These are phyloP conservation scores for Agriopis marginaria DNA, from an alignment of 2,888 invertebrate genomes.

Conservation along the genomic window DNA sequence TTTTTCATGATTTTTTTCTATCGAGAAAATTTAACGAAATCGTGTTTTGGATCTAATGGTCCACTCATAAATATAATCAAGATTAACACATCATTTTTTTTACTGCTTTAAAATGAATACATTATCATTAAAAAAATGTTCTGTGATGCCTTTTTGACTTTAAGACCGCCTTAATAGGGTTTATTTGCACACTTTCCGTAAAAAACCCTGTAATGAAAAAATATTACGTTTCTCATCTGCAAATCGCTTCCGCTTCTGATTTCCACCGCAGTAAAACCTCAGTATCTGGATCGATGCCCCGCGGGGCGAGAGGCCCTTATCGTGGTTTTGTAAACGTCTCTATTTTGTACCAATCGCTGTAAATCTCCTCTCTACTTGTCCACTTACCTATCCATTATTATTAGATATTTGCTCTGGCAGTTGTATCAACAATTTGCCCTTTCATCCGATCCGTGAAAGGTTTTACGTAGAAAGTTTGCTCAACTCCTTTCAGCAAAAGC, in stretches of 20 bases:
- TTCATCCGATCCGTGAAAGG: neutral
- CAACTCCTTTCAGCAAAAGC: neutral
- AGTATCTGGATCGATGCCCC: slow-evolving; percentile 51
- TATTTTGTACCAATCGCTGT: slow-evolving; percentile 46
- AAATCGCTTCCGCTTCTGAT: slow-evolving; percentile 2
- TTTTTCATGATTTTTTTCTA: too few relatives aligned
- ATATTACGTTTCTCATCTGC: neutral
- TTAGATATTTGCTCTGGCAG: slow-evolving; percentile 10
- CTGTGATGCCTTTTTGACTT: too few relatives aligned
- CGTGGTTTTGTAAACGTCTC: slow-evolving; percentile 52
- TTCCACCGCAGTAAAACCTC: slow-evolving; percentile 43
- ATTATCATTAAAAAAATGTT: too few relatives aligned
- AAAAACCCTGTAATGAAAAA: too few relatives aligned
- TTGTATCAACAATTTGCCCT: neutral
- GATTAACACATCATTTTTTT: too few relatives aligned
- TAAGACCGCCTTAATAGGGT: too few relatives aligned
- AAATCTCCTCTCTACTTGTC: slow-evolving; percentile 45
- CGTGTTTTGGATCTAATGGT: too few relatives aligned
- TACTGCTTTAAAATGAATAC: too few relatives aligned
- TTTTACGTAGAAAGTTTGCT: neutral
- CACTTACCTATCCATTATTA: slow-evolving; percentile 29
- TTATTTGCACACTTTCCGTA: too few relatives aligned
- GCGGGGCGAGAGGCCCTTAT: slow-evolving; percentile 51
- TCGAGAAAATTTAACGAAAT: too few relatives aligned
- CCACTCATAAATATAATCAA: too few relatives aligned